Evolutionary conservation across 1,140 invertebrate species (phyloP).

Genomic region (Bombus difficillimus): DNA sequence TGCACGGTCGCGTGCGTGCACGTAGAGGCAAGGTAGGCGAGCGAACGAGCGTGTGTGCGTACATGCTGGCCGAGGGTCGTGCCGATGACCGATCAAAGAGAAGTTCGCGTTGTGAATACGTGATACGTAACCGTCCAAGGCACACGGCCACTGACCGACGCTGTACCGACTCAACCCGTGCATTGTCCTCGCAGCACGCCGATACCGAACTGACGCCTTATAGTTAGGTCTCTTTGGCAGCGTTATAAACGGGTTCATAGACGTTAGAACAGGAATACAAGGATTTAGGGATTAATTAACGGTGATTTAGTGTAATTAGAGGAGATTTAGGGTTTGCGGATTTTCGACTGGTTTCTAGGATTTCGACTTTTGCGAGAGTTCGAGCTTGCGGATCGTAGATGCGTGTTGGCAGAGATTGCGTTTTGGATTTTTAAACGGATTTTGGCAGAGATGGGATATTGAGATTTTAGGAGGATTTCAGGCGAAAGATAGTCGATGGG

Average conservation of each 20-base stretch:
- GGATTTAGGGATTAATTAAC: not conserved
- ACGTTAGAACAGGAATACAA: not conserved
- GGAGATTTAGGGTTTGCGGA: not conserved
- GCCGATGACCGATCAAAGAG: slow-evolving; percentile 79
- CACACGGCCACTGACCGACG: slow-evolving; percentile 75
- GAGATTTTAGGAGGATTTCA: too few relatives aligned
- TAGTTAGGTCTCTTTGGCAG: not conserved
- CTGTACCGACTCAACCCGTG: slow-evolving; percentile 64
- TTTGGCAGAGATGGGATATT: too few relatives aligned
- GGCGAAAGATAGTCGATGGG: too few relatives aligned
- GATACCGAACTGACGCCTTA: slow-evolving; percentile 40
- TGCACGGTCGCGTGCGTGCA: slow-evolving; percentile 15
- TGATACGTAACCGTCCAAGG: slow-evolving; percentile 78
- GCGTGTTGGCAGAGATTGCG: too few relatives aligned
- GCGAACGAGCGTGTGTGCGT: slow-evolving; percentile 6
- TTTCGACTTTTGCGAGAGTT: not conserved
- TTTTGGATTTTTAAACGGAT: too few relatives aligned
- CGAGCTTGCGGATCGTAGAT: too few relatives aligned
- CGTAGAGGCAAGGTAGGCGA: not conserved
- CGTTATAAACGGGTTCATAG: not conserved
- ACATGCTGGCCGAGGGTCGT: slow-evolving; percentile 73
- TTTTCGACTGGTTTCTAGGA: too few relatives aligned
- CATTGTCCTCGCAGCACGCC: slow-evolving; percentile 69
- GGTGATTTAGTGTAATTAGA: not conserved
- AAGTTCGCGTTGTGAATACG: slow-evolving; percentile 77